A percentile compares a stretch with the other conserved stretches of the same genome.
These are phyloP conservation scores for Trissoscelio sp. DNA, from an alignment of 2,888 invertebrate species.

Conservation along the genomic window DNA sequence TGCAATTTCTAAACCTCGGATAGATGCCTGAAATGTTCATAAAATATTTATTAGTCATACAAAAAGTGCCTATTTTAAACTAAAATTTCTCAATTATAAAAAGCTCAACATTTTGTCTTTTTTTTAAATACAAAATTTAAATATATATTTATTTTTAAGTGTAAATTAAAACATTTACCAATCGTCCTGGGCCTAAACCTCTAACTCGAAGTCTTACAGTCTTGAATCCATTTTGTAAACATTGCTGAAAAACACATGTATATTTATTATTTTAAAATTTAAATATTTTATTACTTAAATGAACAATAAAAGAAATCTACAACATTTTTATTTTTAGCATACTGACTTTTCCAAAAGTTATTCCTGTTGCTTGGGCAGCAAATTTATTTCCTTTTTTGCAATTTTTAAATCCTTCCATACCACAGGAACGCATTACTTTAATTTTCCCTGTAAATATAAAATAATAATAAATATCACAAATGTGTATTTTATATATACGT, in stretches of 20 bases:
- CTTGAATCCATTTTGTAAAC: conserved; percentile 88
- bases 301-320: no score
- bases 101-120: no score
- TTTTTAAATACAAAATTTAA: no score
- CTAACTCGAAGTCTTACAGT: conserved; percentile 90
- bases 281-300: background rate
- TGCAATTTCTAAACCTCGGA: conserved; percentile 96
- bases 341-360: conserved; percentile 89
- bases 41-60: conserved; percentile 1
- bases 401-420: conserved; percentile 97
- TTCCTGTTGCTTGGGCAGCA: conserved; percentile 97
- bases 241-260: conserved; percentile 85
- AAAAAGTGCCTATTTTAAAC: no score
- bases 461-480: no score
- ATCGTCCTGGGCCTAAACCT: conserved; percentile 95
- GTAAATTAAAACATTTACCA: conserved; percentile 87
- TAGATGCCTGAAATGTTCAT: conserved; percentile 89
- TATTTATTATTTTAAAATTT: conserved; percentile 15
- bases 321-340: no score
- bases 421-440: conserved; percentile 89
- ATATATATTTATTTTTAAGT: no score
- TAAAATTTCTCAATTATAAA: no score
- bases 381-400: conserved; percentile 98
- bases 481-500: no score
- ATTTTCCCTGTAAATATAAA: conserved; percentile 75